Evolutionary conservation across 2,797 vertebrate species (phyloP), one percentile per base, ranked within the genome.

Genomic region (Eospalax fontanierii): DNA sequence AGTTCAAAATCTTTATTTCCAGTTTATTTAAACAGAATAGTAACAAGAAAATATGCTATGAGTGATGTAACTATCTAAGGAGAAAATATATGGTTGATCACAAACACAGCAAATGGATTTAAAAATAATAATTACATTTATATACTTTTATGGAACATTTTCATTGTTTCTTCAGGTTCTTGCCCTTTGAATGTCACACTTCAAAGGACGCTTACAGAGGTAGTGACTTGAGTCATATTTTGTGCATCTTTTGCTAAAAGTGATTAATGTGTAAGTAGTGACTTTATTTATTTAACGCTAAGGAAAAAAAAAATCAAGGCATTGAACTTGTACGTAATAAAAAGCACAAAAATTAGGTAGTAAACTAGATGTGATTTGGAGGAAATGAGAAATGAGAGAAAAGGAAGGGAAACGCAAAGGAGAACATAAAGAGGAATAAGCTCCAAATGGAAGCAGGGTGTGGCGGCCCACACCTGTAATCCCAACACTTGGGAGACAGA

Each of bases 181-280:
- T 90, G 82, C 87, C 71, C 89, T 96, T 97, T 12, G 80, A 92
- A 14, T 95, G 59, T 90, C 4, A 15, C 9, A 7, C 90, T 19
- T 74, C 19, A 82, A 50, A 90, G 63, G 73, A 87, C 59, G 35
- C 75, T 74, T 91, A 86, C 9, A 66, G 1, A 96, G 76, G 21
- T 57, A 87, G 33, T 65, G 97, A 85, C 24, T 96, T 88, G 30
- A 93, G 54, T 61, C 75, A 28, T 0, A 1, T 91, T 90, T 96
- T 89, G 86, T 95, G 33, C 35, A 85, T 89, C 80, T 93, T 66
- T 87, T 94, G 46, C 21, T 89, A 30, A 76, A 28, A 74, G 10
- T 89, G 21, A 93, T 16, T 35, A 26, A 76, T 46, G 9, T 9
- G 43, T 19, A 80, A 74, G 50, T n/a, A 83, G n/a, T 61, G n/a